Evolutionary conservation across 2,113 vertebrate species (phyloP).

Genomic region (Mormyrus lacerda): DNA sequence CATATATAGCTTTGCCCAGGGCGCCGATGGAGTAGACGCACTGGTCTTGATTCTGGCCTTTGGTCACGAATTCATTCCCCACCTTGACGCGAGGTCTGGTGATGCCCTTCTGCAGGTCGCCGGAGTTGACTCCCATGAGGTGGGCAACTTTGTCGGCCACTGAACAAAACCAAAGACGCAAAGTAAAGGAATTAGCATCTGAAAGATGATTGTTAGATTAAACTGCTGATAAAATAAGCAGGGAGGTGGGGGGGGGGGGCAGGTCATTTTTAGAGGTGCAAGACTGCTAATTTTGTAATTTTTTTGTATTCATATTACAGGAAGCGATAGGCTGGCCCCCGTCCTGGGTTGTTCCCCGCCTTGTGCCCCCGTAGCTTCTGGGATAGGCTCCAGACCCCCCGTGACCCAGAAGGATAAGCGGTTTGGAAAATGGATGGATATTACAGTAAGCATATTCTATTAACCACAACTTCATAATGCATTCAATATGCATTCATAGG

Average conservation of each 20-base stretch:
- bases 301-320: background rate
- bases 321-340: background rate
- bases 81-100: slow-evolving; percentile 73
- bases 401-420: too few species aligned
- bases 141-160: slow-evolving; percentile 78
- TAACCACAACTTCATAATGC: background rate
- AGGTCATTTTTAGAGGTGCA: background rate
- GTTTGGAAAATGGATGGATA: background rate
- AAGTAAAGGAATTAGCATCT: background rate
- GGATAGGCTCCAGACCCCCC: too few species aligned
- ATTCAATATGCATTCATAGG: background rate
- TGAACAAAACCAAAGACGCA: slow-evolving; percentile 31
- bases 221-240: background rate
- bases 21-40: slow-evolving; percentile 58
- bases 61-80: slow-evolving; percentile 75
- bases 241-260: background rate
- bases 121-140: slow-evolving; percentile 73
- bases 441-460: background rate
- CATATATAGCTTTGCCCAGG: slow-evolving; percentile 48
- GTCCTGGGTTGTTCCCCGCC: too few species aligned
- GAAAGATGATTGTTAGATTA: background rate
- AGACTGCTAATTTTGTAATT: background rate
- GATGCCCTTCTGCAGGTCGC: slow-evolving; percentile 75
- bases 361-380: too few species aligned
- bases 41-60: slow-evolving; percentile 74